A percentile compares a stretch with the other conserved stretches of the same genome.
phyloP scores from a whole-genome alignment of 2,113 vertebrate genomes.

The Antechinus flavipes region DNA sequence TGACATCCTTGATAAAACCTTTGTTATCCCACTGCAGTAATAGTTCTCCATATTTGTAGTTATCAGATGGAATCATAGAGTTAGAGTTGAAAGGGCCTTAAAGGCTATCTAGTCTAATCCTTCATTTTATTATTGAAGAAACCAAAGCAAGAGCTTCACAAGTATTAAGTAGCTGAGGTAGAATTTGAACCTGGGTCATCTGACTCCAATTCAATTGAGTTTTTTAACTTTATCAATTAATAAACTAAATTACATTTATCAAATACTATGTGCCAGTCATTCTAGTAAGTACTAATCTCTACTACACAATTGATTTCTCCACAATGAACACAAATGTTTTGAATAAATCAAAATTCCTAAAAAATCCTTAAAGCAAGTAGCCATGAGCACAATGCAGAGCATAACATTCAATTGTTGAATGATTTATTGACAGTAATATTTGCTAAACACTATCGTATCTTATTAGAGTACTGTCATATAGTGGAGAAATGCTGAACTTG shows the following conservation, averaged over 20 bases:
- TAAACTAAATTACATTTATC: background rate
- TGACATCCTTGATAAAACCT: background rate
- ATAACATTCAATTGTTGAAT: background rate
- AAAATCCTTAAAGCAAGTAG: background rate
- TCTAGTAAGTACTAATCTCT: background rate
- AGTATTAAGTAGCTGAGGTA: background rate
- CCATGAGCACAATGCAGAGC: background rate
- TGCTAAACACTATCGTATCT: background rate
- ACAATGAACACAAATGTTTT: background rate
- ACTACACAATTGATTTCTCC: background rate
- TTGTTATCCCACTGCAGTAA: background rate
- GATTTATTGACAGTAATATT: background rate
- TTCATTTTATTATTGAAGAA: constrained; percentile 19
- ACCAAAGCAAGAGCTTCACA: constrained; percentile 14
- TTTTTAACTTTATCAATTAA: background rate
- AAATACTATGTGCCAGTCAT: background rate
- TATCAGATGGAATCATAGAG: background rate
- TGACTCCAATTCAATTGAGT: background rate
- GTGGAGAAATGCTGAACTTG: background rate
- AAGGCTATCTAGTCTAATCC: background rate
- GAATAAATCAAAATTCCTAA: background rate
- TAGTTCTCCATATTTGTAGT: background rate
- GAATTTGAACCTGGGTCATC: background rate
- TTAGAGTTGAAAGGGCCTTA: background rate
- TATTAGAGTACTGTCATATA: background rate